Evolutionary conservation across 2,888 invertebrate genomes (phyloP).

Genomic region (Busseola fusca): DNA sequence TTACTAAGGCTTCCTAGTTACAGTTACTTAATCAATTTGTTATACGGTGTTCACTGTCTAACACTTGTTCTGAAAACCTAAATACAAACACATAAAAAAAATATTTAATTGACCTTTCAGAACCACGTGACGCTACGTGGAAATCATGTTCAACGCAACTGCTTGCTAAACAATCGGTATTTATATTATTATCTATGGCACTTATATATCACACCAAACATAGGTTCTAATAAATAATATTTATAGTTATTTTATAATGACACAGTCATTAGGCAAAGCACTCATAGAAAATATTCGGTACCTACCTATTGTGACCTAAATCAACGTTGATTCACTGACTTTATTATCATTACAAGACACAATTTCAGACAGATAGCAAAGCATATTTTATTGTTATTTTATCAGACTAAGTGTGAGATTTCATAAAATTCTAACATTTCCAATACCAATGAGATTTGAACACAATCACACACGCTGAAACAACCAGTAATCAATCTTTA

Average conservation of each 20-base stretch:
- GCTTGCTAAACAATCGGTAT: constrained; percentile 6
- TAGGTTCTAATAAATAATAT: neutral
- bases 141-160: constrained; percentile 7
- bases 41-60: neutral
- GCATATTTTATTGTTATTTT: neutral
- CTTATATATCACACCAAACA: neutral
- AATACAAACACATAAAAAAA: neutral
- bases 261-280: neutral
- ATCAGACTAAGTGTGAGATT: neutral
- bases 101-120: neutral
- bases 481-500: neutral
- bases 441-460: neutral
- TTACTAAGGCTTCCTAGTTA: neutral
- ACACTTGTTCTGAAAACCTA: neutral
- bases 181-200: neutral
- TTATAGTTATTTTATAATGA: constrained; percentile 9
- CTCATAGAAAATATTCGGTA: neutral
- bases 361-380: neutral
- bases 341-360: neutral
- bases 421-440: neutral
- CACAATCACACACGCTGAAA: neutral
- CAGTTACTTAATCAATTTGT: constrained; percentile 6
- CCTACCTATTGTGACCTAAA: constrained; percentile 11
- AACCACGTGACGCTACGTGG: constrained; percentile 26
- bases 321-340: neutral